Base-by-base conservation (phyloP, 2,888 invertebrate genomes). In the Tetragnatha montana region DNA sequence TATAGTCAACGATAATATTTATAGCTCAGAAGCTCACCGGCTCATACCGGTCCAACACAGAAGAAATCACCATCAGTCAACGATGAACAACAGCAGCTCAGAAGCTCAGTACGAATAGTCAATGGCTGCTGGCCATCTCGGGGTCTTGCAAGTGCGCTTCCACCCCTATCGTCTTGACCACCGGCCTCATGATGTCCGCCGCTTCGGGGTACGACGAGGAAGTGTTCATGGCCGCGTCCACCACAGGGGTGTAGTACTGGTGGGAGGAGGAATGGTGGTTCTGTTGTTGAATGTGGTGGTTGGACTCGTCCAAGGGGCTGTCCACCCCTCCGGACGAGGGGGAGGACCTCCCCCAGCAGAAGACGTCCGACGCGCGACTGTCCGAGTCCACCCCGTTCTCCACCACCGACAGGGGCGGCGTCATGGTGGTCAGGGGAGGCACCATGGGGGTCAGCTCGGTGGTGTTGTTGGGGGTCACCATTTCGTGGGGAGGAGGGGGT, bases 281-380 rank as follows among this genome's bases (percentile, higher is more conserved):
- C 87, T 19, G 21, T 21, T 35, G 35, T 21, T 87, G 83, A 78
- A n/a, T 81, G 49, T 12, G 69, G 60, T 89, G 89, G 73, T 50
- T 87, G 47, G 82, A 21, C 50, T 86, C 87, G 70, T 90, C 90
- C 14, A 87, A 60, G 4, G 87, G 87, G 51, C 83, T 90, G 14
- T 87, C 90, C n/a, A 86, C 79, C 3, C 84, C 89, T 79, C 81
- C 76, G 0, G 89, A 89, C 19, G 90, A 87, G 10, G 90, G 87
- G 3, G 90, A 90, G 0, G 90, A 90, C 51, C 87, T 78, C 0
- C 87, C 90, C 90, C 90, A 90, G 73, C 90, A 90, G 74, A 90
- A 90, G 1, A 90, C 87, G 60, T 90, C 90, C n/a, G 90, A 87
- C 70, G 87, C 87, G 74, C 90, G 82, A 60, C 90, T 90, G 79